phyloP scores from a whole-genome alignment of 2,888 invertebrate species.

The Labia minor region DNA sequence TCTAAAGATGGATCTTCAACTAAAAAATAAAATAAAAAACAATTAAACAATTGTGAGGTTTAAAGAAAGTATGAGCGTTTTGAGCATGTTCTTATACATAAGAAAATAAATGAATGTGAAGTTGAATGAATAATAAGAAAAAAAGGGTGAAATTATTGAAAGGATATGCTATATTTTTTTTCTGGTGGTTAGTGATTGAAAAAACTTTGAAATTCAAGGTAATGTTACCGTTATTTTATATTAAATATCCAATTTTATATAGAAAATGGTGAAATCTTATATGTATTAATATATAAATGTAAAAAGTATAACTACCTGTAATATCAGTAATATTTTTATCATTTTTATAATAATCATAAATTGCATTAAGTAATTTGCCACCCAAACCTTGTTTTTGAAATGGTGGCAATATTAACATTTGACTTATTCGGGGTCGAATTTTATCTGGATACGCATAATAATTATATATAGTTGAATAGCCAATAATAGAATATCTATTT shows the following conservation, averaged over 20 bases:
- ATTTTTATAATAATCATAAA: conserved; percentile 46
- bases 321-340: conserved; percentile 52
- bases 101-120: conserved; percentile 1
- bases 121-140: no score
- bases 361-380: conserved; percentile 55
- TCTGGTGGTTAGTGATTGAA: no score
- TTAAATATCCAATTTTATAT: no score
- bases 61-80: conserved; percentile 26
- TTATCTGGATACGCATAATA: conserved; percentile 88
- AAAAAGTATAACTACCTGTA: no score
- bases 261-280: no score
- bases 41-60: conserved; percentile 2
- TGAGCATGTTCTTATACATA: conserved; percentile 3
- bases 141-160: neutral
- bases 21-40: conserved; percentile 36
- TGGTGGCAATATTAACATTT: conserved; percentile 85
- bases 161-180: no score
- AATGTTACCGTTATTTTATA: no score
- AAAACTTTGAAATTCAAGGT: no score
- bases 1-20: conserved; percentile 92
- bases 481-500: conserved; percentile 61
- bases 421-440: conserved; percentile 81
- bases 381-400: conserved; percentile 80
- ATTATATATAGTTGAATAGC: conserved; percentile 84
- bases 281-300: no score